Conservation (phyloP, 2,888 invertebrate genomes). For the Drosophila fungiperda region DNA sequence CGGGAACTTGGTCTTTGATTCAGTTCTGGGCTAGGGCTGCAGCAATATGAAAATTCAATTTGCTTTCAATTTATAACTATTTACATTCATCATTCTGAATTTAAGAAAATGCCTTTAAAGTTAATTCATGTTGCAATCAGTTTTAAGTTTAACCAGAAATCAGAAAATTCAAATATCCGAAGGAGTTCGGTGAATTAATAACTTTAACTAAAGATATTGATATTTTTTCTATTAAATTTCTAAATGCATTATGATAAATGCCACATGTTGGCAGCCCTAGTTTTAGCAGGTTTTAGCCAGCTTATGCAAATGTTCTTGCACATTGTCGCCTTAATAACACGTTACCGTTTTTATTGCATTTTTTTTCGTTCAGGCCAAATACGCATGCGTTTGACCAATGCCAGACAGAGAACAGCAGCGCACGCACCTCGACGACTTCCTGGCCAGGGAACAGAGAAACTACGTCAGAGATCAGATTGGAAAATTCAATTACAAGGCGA, state of each 20-base stretch:
- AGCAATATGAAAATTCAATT: background rate
- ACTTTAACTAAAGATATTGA: background rate
- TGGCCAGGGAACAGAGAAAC: conserved; percentile 25
- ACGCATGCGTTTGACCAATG: conserved; percentile 45
- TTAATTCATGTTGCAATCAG: background rate
- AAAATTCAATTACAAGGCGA: conserved; percentile 71
- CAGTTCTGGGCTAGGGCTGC: conserved; percentile 62
- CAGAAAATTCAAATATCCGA: background rate
- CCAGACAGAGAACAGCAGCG: conserved; percentile 21
- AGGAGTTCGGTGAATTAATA: background rate
- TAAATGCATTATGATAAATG: background rate
- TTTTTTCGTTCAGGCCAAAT: conserved; percentile 6
- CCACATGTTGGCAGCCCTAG: conserved; percentile 40
- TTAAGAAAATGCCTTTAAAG: background rate
- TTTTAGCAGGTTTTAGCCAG: conserved; percentile 40
- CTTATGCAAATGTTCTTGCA: conserved; percentile 45
- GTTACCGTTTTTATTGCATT: conserved; percentile 3
- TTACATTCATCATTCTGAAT: background rate
- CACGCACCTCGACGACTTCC: conserved; percentile 58
- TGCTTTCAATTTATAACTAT: background rate
- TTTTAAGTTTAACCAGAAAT: background rate
- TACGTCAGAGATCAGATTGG: conserved; percentile 54
- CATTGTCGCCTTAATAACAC: conserved; percentile 37
- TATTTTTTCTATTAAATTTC: background rate
- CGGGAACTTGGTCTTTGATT: conserved; percentile 27